A percentile compares a stretch with the other conserved stretches of the same genome.
These are phyloP conservation scores for Catharus minimus DNA, from an alignment of 2,113 vertebrate genomes.

Conservation along the genomic window DNA sequence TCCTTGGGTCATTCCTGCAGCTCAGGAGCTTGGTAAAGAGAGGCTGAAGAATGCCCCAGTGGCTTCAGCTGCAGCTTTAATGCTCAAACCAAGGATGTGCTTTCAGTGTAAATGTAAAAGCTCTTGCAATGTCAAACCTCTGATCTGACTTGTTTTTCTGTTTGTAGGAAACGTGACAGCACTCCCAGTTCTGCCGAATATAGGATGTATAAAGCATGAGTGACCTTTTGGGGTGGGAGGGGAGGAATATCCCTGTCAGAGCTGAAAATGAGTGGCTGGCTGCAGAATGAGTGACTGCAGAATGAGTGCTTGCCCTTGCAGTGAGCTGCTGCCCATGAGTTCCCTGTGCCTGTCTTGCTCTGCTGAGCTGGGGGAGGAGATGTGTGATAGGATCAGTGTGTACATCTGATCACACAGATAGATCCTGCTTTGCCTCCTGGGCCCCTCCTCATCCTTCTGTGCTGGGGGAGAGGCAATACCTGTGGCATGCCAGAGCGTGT, in stretches of 20 bases:
- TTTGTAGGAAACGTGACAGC: conserved; percentile 58
- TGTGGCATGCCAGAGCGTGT: background rate
- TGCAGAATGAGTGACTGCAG: background rate
- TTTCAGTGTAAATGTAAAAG: conserved; percentile 13
- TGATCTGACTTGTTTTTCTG: conserved; percentile 39
- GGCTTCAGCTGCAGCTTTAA: background rate
- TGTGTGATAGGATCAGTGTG: background rate
- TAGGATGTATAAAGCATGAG: conserved; percentile 19
- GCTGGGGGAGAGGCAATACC: background rate
- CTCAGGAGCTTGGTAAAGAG: background rate
- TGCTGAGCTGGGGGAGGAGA: background rate
- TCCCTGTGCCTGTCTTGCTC: background rate
- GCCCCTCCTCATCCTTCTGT: background rate
- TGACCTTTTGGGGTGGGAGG: background rate
- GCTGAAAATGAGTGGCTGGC: background rate
- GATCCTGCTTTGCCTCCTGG: background rate
- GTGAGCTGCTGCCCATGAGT: background rate
- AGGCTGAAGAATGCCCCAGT: background rate
- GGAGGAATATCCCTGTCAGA: background rate
- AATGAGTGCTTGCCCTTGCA: background rate
- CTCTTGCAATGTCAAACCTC: conserved; percentile 15
- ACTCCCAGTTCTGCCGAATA: conserved; percentile 1
- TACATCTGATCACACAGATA: accelerated
- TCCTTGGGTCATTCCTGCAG: background rate
- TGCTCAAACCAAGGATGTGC: background rate